Evolutionary conservation across 2,888 invertebrate genomes (phyloP).

Genomic region (Eupithecia tripunctaria): DNA sequence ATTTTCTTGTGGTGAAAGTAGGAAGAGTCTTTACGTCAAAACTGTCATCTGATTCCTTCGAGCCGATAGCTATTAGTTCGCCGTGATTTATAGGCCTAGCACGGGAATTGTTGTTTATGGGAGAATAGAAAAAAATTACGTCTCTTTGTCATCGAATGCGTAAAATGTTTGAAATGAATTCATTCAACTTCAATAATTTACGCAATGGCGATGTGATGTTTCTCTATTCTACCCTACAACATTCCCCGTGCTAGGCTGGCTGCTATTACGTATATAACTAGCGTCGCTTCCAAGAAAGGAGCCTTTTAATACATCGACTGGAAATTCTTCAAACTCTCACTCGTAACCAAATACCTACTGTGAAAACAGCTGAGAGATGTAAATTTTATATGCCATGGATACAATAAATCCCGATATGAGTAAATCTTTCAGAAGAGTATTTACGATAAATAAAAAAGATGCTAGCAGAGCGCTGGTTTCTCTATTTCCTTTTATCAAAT

Average conservation of each 20-base stretch:
- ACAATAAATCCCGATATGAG: conserved; percentile 5
- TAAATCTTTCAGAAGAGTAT: neutral
- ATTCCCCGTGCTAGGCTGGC: too few species aligned
- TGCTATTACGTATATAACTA: neutral
- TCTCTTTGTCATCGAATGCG: too few species aligned
- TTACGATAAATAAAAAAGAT: neutral
- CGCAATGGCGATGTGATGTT: too few species aligned
- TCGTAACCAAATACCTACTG: conserved; percentile 3
- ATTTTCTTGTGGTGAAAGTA: too few species aligned
- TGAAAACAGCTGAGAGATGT: neutral
- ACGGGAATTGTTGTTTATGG: too few species aligned
- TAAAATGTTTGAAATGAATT: too few species aligned
- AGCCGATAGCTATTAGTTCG: neutral
- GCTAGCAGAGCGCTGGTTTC: neutral
- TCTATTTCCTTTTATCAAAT: neutral
- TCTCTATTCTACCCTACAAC: too few species aligned
- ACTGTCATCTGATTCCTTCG: neutral
- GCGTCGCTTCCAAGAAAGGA: neutral
- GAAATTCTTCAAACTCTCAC: neutral
- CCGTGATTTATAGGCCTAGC: too few species aligned
- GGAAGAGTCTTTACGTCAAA: neutral
- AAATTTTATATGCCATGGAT: neutral
- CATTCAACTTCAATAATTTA: too few species aligned
- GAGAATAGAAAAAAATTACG: too few species aligned
- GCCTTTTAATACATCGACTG: neutral